phyloP scores from a whole-genome alignment of 1,140 invertebrate species.

The Drosophila kurseongensis region DNA sequence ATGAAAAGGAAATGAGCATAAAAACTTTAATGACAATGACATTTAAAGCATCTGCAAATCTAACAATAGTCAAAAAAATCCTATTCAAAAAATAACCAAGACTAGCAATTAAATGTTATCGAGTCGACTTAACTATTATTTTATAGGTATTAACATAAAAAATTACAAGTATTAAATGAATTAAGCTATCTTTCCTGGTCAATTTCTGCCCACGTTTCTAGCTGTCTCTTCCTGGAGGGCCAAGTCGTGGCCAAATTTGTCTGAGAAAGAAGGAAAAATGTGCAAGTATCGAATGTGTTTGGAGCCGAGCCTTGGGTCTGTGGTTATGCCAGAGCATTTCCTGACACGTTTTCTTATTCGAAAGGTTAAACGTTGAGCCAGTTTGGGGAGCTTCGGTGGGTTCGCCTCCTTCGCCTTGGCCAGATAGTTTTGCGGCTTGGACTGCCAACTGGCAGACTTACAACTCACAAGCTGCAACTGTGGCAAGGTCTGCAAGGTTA shows the following conservation, averaged over 20 bases:
- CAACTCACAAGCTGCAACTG: constrained; percentile 64
- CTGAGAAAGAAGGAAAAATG: constrained; percentile 1
- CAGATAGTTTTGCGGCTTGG: constrained; percentile 38
- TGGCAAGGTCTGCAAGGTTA: constrained; percentile 82
- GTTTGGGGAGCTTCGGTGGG: constrained; percentile 24
- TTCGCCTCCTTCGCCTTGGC: constrained; percentile 72
- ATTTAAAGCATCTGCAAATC: no score
- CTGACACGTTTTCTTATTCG: constrained; percentile 61
- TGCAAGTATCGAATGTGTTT: constrained; percentile 17
- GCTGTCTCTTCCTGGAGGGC: constrained; percentile 26
- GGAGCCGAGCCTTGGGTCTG: constrained; percentile 27
- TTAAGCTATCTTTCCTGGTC: constrained; percentile 19
- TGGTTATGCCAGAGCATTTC: constrained; percentile 57
- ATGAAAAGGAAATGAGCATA: no score
- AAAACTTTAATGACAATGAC: no score
- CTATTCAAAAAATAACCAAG: neutral
- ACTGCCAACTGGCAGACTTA: constrained; percentile 26
- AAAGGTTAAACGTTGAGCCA: constrained; percentile 66
- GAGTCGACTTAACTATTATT: constrained; percentile 17
- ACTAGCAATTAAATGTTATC: constrained; percentile 12
- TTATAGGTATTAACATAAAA: constrained; percentile 26
- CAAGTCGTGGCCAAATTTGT: constrained; percentile 38
- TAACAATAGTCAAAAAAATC: neutral
- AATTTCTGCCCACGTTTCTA: constrained; percentile 26
- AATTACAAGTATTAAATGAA: constrained; percentile 36